Conservation (phyloP, 2,113 vertebrate genomes). For the Oceanites oceanicus region DNA sequence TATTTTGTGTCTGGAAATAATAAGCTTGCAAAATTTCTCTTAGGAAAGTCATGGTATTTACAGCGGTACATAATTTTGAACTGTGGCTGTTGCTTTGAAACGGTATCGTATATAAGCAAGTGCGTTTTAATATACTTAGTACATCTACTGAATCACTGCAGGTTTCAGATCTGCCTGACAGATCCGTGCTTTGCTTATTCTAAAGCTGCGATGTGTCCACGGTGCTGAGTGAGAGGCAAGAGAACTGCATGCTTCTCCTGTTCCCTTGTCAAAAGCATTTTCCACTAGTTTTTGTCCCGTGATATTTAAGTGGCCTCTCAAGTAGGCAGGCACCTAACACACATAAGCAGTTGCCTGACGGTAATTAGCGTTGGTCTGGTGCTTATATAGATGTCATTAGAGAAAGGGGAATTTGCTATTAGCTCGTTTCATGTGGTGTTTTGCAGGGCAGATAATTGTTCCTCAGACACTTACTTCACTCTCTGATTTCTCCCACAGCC, state of each 20-base stretch:
- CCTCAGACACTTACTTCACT: not conserved
- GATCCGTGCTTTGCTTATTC: not conserved
- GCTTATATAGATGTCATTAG: not conserved
- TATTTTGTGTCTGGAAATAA: not conserved
- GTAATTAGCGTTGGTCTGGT: not conserved
- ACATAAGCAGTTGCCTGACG: not conserved
- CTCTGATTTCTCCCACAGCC: constrained; percentile 15
- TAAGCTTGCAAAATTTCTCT: not conserved
- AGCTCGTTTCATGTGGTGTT: not conserved
- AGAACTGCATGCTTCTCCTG: not conserved
- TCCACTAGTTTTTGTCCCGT: not conserved
- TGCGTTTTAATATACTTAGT: not conserved
- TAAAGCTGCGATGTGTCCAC: not conserved
- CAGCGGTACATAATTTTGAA: not conserved
- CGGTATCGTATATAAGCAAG: accelerated
- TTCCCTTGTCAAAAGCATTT: not conserved
- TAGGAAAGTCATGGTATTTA: not conserved
- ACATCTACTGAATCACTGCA: not conserved
- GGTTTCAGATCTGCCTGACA: not conserved
- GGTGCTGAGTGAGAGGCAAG: not conserved
- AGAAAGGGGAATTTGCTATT: not conserved
- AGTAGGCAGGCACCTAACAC: not conserved
- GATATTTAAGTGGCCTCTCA: not conserved
- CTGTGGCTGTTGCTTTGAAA: not conserved
- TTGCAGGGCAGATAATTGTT: not conserved